Conservation (phyloP, 1,140 invertebrate species). For the Lucilia cuprina region DNA sequence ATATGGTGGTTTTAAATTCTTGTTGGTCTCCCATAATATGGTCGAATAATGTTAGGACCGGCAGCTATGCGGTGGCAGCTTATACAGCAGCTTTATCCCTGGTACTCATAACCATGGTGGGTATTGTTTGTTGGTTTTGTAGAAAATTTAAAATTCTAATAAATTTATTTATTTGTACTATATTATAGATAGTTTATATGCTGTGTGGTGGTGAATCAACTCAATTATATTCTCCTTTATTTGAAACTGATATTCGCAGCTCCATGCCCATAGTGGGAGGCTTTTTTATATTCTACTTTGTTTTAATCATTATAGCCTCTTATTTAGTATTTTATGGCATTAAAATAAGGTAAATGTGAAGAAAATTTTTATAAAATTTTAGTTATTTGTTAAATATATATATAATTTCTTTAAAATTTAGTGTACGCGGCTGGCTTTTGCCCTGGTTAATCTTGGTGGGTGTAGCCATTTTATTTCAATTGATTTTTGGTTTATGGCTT, state of each 20-base stretch:
- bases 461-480: constrained; percentile 76
- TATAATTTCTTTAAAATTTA: neutral
- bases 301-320: constrained; percentile 71
- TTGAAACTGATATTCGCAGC: constrained; percentile 81
- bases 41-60: constrained; percentile 78
- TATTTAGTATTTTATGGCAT: constrained; percentile 67
- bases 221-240: constrained; percentile 85
- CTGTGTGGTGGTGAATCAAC: constrained; percentile 84
- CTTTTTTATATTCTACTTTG: constrained; percentile 77
- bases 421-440: constrained; percentile 73
- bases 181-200: constrained; percentile 69
- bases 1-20: constrained; percentile 76
- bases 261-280: constrained; percentile 77
- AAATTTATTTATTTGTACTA: no score
- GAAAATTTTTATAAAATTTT: neutral
- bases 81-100: constrained; percentile 78
- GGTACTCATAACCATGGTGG: constrained; percentile 75
- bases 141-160: neutral
- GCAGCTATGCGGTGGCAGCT: constrained; percentile 77
- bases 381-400: neutral
- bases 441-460: constrained; percentile 81
- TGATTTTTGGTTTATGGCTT: constrained; percentile 82
- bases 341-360: constrained; percentile 57
- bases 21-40: constrained; percentile 89
- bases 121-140: neutral